A percentile compares a stretch with the other conserved stretches of the same genome.
Evolutionary conservation across 2,797 vertebrate genomes (phyloP).

Genomic region (Poecilia wingei): DNA sequence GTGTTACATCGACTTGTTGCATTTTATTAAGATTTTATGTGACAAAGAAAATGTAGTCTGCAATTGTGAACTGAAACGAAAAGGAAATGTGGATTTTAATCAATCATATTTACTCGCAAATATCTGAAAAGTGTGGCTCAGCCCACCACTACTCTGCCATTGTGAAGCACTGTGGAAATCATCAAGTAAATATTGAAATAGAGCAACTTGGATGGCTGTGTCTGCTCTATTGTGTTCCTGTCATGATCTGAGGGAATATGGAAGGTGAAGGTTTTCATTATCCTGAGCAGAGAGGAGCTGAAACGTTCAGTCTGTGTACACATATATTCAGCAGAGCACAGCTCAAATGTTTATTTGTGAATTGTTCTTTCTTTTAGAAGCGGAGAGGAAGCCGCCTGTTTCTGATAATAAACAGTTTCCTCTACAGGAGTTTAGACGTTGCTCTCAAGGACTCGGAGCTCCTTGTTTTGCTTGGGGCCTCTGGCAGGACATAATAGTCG

Average conservation of each 20-base stretch:
- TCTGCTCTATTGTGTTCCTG: background rate
- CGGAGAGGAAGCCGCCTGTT: constrained; percentile 19
- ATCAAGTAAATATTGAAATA: background rate
- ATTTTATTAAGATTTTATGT: background rate
- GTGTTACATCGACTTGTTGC: background rate
- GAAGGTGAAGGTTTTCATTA: constrained; percentile 9
- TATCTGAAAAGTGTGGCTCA: background rate
- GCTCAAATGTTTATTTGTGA: constrained; percentile 36
- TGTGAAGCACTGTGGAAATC: background rate
- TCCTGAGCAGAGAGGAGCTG: constrained; percentile 11
- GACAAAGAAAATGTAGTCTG: background rate
- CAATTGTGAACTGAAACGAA: background rate
- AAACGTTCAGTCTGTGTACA: constrained; percentile 30
- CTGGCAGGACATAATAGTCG: constrained; percentile 21
- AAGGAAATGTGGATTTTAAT: background rate
- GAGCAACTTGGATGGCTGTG: constrained; percentile 9
- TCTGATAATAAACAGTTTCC: constrained; percentile 34
- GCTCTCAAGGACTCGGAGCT: constrained; percentile 26
- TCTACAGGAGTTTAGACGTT: constrained; percentile 19
- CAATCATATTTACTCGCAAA: background rate
- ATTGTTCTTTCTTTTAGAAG: constrained; percentile 33
- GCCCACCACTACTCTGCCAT: background rate
- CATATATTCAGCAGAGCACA: constrained; percentile 18
- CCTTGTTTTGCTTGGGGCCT: constrained; percentile 38
- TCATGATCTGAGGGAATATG: constrained; percentile 7